Conservation (phyloP, 2,888 invertebrate species). For the Nephrotoma flavescens region DNA sequence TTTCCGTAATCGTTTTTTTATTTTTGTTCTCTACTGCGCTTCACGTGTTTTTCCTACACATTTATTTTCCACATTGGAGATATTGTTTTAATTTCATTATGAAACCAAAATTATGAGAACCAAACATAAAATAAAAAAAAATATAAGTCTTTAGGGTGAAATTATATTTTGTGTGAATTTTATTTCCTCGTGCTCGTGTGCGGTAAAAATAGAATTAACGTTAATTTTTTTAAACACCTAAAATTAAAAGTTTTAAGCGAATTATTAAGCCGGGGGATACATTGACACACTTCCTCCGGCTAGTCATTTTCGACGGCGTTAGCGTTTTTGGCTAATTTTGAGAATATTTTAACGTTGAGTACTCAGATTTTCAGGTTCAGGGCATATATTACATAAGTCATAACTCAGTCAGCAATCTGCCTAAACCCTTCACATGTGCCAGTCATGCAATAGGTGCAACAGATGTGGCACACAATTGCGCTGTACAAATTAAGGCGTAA, state of each 20-base stretch:
- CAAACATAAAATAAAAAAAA: background rate
- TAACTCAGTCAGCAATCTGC: no score
- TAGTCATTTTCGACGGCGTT: no score
- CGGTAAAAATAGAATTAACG: background rate
- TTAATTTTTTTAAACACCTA: background rate
- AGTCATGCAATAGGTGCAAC: no score
- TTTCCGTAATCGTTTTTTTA: background rate
- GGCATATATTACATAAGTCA: no score
- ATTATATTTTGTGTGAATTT: background rate
- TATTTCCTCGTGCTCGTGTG: background rate
- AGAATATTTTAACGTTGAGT: no score
- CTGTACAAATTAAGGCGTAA: no score
- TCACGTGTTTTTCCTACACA: background rate
- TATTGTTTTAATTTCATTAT: background rate
- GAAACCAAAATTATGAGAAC: background rate
- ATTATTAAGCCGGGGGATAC: background rate
- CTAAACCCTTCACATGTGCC: no score
- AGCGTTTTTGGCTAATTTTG: no score
- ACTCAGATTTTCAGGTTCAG: no score
- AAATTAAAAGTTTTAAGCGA: background rate
- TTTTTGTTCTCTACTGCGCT: background rate
- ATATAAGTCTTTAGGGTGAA: background rate
- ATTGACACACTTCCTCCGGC: background rate
- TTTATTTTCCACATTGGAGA: background rate
- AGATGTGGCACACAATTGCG: no score